Percentiles rank a stretch among this genome's conserved stretches.
These are phyloP conservation scores for Clanis bilineata DNA, from an alignment of 2,888 invertebrate species.

Conservation along the genomic window DNA sequence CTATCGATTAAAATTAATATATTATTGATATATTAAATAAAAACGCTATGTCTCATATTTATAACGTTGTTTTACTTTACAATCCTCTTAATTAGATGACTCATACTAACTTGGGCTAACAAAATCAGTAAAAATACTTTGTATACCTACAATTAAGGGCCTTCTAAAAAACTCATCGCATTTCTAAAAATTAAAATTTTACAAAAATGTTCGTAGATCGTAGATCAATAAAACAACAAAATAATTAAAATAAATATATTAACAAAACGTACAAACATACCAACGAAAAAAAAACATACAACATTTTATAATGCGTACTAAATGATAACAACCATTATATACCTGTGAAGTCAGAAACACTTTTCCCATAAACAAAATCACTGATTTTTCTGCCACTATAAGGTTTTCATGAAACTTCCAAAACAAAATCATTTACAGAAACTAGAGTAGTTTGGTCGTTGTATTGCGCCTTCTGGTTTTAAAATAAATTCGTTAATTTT, in stretches of 20 bases:
- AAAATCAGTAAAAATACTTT: too few relatives aligned
- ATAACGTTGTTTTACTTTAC: constrained; percentile 49
- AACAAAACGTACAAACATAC: constrained; percentile 35
- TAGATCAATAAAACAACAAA: constrained; percentile 15
- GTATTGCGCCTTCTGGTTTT: too few relatives aligned
- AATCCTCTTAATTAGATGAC: not conserved
- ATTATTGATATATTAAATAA: constrained; percentile 80
- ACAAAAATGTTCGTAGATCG: not conserved
- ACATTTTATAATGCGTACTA: not conserved
- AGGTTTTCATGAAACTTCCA: not conserved
- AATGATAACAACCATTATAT: not conserved
- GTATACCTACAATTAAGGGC: too few relatives aligned
- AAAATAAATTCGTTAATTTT: too few relatives aligned
- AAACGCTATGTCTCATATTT: constrained; percentile 79
- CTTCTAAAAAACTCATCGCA: too few relatives aligned
- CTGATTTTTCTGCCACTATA: not conserved
- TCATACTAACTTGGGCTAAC: too few relatives aligned
- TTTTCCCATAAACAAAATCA: not conserved
- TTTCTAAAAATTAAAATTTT: too few relatives aligned
- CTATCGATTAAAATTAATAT: constrained; percentile 71
- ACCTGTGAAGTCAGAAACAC: not conserved
- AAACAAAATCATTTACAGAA: not conserved
- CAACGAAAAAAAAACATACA: constrained; percentile 1
- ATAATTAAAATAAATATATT: constrained; percentile 40
- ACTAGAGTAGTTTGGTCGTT: too few relatives aligned